Base-by-base conservation (phyloP, 1,140 invertebrate genomes). In the Lepidurus couesii region DNA sequence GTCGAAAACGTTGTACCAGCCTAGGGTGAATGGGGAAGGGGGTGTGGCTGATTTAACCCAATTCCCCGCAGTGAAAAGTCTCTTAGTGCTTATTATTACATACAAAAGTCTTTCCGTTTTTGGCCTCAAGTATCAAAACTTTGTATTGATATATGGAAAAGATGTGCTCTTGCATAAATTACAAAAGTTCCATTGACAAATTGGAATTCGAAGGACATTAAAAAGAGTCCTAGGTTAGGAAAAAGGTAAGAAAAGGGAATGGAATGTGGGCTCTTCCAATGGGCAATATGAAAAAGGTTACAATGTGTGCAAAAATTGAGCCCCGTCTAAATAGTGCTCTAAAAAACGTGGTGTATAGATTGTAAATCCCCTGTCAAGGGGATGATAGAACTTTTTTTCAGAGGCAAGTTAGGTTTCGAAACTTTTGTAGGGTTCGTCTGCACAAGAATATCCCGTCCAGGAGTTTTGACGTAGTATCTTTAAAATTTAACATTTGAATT, bases 31-130 rank as follows among this genome's bases (percentile, higher is more conserved):
- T 34, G 34, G 34, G 26, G 34, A 3, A 34, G 34, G 34, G 34
- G 34, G 34, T 34, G 34, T 34, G 34, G 34, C 34, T 34, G 34
- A 34, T 34, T 34, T 34, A 34, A 34, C 34, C 34, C 34, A 34
- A 34, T 34, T 34, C 34, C 34, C 34, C 34, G 3, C 34, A 34
- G 34, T 34, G 34, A 34, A 34, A 34, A 34, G 34, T 4, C 34
- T 34, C 34, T 4, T 34, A 34, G 34, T 34, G 34, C 34, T 34
- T 34, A 3, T 11, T 9, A 65, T 16, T 13, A 16, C 21, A 65
- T 21, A 65, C 21, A 65, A 65, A 65, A 65, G 53, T 65, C 53
- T 65, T 65, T 65, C 53, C 53, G 53, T 65, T 65, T 47, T 65
- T 65, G 9, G 53, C 13, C 21, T 65, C 53, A 65, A 65, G 53